Conservation (phyloP, 2,888 invertebrate species). For the Drosophila greeni region DNA sequence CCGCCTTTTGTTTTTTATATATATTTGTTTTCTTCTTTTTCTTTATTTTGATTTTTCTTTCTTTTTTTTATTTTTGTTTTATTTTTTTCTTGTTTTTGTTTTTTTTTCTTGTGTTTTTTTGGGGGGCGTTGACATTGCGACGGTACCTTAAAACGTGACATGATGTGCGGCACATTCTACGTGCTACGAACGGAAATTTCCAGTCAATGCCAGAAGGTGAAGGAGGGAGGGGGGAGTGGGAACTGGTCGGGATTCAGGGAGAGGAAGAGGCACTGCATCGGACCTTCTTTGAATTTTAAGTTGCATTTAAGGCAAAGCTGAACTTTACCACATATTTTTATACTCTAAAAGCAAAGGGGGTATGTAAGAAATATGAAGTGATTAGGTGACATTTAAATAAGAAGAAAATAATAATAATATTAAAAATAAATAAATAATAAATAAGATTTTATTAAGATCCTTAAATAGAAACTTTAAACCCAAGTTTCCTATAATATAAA, state of each 20-base stretch:
- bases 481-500: background rate
- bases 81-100: too few relatives aligned
- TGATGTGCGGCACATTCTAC: constrained; percentile 50
- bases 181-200: constrained; percentile 44
- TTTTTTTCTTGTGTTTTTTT: background rate
- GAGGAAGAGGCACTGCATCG: constrained; percentile 20
- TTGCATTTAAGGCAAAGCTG: constrained; percentile 24
- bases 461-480: too few relatives aligned
- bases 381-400: too few relatives aligned
- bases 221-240: background rate
- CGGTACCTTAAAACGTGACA: constrained; percentile 55
- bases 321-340: constrained; percentile 19
- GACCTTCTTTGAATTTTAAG: constrained; percentile 46
- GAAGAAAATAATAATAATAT: too few relatives aligned
- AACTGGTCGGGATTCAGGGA: background rate
- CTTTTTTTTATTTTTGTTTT: too few relatives aligned
- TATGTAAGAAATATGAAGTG: too few relatives aligned
- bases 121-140: constrained; percentile 61
- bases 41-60: too few relatives aligned
- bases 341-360: too few relatives aligned
- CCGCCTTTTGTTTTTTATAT: constrained; percentile 11
- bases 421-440: too few relatives aligned
- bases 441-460: too few relatives aligned
- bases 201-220: constrained; percentile 30
- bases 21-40: too few relatives aligned